A percentile compares a stretch with the other conserved stretches of the same genome.
These are phyloP conservation scores for Cossypha caffra DNA, from an alignment of 2,797 vertebrate species.

Conservation along the genomic window DNA sequence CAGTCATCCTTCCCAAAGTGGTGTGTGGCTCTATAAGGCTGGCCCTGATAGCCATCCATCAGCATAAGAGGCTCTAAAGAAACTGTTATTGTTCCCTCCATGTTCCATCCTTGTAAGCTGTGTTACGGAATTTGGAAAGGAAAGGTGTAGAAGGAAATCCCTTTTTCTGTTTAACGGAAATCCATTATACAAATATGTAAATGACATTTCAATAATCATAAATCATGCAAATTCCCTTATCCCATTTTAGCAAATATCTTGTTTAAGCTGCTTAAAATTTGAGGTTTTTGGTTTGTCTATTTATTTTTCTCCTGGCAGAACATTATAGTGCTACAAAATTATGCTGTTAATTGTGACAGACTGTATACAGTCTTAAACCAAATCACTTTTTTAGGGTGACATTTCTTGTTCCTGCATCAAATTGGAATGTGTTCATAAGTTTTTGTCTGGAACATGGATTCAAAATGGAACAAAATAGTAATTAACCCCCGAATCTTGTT, in stretches of 20 bases:
- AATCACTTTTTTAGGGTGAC: background rate
- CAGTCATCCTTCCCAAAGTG: background rate
- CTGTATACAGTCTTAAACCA: background rate
- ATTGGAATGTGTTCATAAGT: background rate
- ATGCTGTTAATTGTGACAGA: background rate
- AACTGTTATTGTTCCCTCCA: background rate
- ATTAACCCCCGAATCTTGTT: background rate
- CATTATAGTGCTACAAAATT: background rate
- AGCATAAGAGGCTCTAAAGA: background rate
- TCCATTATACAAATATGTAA: constrained; percentile 8
- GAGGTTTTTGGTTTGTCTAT: constrained; percentile 9
- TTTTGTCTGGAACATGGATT: background rate
- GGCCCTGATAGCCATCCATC: background rate
- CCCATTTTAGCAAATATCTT: constrained; percentile 25
- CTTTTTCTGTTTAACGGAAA: constrained; percentile 4
- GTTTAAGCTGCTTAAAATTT: constrained; percentile 42
- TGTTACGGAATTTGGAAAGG: background rate
- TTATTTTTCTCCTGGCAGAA: constrained; percentile 31
- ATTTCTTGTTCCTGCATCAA: background rate
- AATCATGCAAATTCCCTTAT: constrained; percentile 23
- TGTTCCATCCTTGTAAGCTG: background rate
- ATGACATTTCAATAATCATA: constrained; percentile 17
- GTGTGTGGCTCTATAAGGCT: background rate
- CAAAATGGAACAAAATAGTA: background rate
- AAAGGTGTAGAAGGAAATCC: background rate